Base-by-base conservation (phyloP, 23 tunicate species). In the Ciona savignyi region DNA sequence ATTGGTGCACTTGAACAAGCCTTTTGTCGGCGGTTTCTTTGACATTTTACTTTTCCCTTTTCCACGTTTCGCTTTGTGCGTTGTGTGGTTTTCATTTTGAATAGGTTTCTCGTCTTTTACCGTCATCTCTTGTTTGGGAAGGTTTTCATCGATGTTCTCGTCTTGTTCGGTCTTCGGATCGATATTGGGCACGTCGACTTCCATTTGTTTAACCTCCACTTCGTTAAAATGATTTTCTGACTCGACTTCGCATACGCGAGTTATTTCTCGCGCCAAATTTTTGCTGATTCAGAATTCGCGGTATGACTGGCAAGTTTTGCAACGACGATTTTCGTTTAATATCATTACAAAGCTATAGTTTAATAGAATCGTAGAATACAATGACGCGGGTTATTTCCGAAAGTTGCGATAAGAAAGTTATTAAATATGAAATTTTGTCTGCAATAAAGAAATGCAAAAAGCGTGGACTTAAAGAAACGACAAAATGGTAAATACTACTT, bases 1-100 rank as follows among this genome's bases (percentile, higher is more conserved):
- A 62, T 89, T 89, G 22, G 85, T 81, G 42, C 89, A 83, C 49
- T 74, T 78, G 51, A 89, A 89, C 27, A 83, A 71, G 30, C 77
- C 80, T 63, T 83, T 83, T 0, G 72, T 32, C 11, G 65, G 60
- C 9, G 29, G 67, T 62, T 83, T 83, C 68, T 83, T 83, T 65
- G 89, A 70, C 0, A 77, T n/a, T 42, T 83, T 83, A 23, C 89
- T 70, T 77, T 77, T 83, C 28, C 61, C 61, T 70, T 77, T 83
- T 27, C 89, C 89, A 25, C 80, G 60, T 73, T 73, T 73, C 21
- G 79, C 25, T 64, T 65, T 77, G 15, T 32, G n/a, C 21, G 65
- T 35, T 35, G 76, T 24, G 9, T 22, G 23, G 9, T 9, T 42
- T 42, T 42, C 56, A 15, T 42, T 42, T 15, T 6, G 11, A 6